phyloP scores from a whole-genome alignment of 2,113 vertebrate species.

The Ptyas mucosa region DNA sequence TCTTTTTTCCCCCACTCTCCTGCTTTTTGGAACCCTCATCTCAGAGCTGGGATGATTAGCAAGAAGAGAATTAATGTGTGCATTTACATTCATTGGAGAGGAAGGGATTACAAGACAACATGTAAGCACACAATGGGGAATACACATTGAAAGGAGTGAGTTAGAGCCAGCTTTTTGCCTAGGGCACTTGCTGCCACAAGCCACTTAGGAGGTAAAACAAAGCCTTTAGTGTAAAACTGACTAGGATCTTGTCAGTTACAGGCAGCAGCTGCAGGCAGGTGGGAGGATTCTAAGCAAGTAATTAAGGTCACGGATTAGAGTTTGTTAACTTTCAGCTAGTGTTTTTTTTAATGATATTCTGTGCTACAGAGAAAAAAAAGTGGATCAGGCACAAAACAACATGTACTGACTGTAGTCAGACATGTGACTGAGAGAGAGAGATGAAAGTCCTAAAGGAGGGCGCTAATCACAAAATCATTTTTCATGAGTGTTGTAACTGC shows the following conservation, averaged over 20 bases:
- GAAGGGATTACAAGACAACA: neutral
- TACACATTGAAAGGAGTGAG: neutral
- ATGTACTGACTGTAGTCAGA: neutral
- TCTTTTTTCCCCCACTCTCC: neutral
- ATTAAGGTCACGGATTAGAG: neutral
- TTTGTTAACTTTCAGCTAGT: neutral
- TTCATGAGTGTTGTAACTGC: neutral
- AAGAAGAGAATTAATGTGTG: neutral
- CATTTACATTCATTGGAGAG: neutral
- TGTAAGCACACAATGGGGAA: neutral
- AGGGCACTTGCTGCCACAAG: neutral
- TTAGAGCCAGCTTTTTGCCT: neutral
- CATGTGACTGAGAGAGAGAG: neutral
- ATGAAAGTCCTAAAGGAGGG: neutral
- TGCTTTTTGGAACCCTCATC: neutral
- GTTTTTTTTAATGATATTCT: neutral
- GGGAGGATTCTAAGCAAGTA: neutral
- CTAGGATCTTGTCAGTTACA: neutral
- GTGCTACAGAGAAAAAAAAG: neutral
- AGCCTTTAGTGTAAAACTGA: neutral
- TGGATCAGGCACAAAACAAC: neutral
- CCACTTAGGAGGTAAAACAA: neutral
- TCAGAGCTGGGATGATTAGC: neutral
- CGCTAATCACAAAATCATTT: neutral
- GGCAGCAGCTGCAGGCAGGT: neutral